phyloP scores from a whole-genome alignment of 2,113 vertebrate genomes.

The Pollimyrus isidori region DNA sequence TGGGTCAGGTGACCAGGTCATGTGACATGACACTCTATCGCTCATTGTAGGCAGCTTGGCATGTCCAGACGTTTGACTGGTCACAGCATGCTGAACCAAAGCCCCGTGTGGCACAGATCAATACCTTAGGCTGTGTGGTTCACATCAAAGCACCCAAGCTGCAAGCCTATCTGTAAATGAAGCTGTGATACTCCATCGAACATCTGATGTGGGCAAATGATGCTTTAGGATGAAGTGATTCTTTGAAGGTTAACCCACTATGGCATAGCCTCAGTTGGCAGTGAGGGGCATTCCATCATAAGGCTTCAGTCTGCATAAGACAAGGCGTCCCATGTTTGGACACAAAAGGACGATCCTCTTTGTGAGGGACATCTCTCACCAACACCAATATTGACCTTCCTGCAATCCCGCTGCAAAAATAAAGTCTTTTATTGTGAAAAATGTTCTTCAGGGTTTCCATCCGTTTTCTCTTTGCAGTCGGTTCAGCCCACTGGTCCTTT shows the following conservation, averaged over 20 bases:
- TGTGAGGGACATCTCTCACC: not conserved
- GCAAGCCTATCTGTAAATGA: not conserved
- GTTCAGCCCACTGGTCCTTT: not conserved
- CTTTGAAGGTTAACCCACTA: not conserved
- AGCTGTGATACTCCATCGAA: not conserved
- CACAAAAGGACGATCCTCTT: not conserved
- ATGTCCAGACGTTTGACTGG: not conserved
- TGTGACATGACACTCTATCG: not conserved
- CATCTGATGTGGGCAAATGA: not conserved
- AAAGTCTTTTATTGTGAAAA: not conserved
- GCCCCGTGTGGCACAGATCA: not conserved
- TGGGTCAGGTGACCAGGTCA: not conserved
- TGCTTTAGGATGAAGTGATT: not conserved
- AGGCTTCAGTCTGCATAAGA: not conserved
- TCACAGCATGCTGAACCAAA: not conserved
- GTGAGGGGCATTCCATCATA: not conserved
- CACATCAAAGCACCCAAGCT: not conserved
- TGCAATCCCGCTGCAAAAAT: not conserved
- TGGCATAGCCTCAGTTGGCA: not conserved
- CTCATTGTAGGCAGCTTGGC: not conserved
- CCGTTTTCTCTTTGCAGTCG: too few relatives aligned
- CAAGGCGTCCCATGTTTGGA: not conserved
- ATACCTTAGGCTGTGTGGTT: not conserved
- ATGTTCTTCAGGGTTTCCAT: not conserved
- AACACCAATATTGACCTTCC: not conserved